Evolutionary conservation across 2,113 vertebrate species (phyloP).

Genomic region (Anguilla rostrata): DNA sequence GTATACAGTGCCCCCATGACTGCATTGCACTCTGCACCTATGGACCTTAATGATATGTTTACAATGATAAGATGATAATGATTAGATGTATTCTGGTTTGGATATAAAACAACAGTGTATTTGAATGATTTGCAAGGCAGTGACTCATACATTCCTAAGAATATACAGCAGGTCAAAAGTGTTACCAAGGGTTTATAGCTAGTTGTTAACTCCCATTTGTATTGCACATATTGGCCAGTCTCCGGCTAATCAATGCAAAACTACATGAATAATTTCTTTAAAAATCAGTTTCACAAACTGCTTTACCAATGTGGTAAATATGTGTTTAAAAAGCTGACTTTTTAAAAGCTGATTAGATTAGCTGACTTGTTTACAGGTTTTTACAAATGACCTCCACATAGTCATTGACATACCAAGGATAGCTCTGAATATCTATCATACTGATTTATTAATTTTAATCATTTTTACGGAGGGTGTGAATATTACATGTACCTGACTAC

Average conservation of each 20-base stretch:
- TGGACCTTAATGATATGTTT: neutral
- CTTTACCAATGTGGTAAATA: neutral
- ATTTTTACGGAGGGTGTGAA: too few species aligned
- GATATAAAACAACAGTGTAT: neutral
- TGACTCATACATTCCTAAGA: neutral
- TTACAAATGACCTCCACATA: neutral
- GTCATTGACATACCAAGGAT: neutral
- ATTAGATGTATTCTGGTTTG: neutral
- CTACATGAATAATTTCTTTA: neutral
- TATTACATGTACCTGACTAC: too few species aligned
- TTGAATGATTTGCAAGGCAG: neutral
- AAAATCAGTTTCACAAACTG: neutral
- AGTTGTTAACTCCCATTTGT: neutral
- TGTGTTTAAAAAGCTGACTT: neutral
- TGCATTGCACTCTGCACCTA: neutral
- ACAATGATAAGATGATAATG: too few species aligned
- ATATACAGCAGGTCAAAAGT: neutral
- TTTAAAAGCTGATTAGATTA: neutral
- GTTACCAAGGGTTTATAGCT: neutral
- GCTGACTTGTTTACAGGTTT: neutral
- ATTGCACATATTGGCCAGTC: neutral
- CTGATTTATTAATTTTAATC: too few species aligned
- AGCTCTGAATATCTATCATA: too few species aligned
- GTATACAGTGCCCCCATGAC: too few species aligned
- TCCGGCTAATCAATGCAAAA: neutral